phyloP scores from a whole-genome alignment of 2,888 invertebrate genomes.

The Calephelis perditalis region DNA sequence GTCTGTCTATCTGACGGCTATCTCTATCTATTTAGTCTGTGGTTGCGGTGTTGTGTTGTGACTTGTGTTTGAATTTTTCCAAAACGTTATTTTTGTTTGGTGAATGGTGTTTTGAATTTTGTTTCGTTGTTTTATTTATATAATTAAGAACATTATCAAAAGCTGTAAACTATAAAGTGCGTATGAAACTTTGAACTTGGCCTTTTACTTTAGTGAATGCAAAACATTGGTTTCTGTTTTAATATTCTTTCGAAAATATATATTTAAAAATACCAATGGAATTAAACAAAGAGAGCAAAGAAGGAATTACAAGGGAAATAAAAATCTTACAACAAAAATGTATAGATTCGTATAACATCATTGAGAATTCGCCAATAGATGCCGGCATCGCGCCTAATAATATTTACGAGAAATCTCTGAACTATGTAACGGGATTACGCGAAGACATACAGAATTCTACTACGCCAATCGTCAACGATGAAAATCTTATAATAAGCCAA shows the following conservation, averaged over 20 bases:
- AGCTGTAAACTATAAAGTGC: too few species aligned
- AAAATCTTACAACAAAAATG: slow-evolving; percentile 48
- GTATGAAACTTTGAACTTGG: too few species aligned
- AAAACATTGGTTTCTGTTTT: too few species aligned
- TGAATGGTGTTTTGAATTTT: too few species aligned
- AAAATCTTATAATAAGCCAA: slow-evolving; percentile 52
- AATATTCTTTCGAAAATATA: slow-evolving; percentile 24
- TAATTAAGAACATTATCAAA: too few species aligned
- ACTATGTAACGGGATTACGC: slow-evolving; percentile 50
- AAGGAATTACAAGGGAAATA: slow-evolving; percentile 46
- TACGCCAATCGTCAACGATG: slow-evolving; percentile 46
- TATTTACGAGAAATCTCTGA: slow-evolving; percentile 39
- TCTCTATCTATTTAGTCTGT: too few species aligned
- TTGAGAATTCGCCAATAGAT: slow-evolving; percentile 49
- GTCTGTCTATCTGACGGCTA: too few species aligned
- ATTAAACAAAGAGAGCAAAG: slow-evolving; percentile 42
- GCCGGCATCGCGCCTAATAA: slow-evolving; percentile 38
- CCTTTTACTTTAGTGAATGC: too few species aligned
- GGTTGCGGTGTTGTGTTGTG: too few species aligned
- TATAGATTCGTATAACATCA: slow-evolving; percentile 44
- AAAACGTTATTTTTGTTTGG: too few species aligned
- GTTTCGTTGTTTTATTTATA: too few species aligned
- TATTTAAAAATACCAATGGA: slow-evolving; percentile 44
- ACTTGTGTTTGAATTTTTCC: too few species aligned
- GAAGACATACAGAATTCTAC: slow-evolving; percentile 47